Evolutionary conservation across 1,140 invertebrate genomes (phyloP), one percentile per base, ranked within the genome.

Genomic region (Acromyrmex charruanus): DNA sequence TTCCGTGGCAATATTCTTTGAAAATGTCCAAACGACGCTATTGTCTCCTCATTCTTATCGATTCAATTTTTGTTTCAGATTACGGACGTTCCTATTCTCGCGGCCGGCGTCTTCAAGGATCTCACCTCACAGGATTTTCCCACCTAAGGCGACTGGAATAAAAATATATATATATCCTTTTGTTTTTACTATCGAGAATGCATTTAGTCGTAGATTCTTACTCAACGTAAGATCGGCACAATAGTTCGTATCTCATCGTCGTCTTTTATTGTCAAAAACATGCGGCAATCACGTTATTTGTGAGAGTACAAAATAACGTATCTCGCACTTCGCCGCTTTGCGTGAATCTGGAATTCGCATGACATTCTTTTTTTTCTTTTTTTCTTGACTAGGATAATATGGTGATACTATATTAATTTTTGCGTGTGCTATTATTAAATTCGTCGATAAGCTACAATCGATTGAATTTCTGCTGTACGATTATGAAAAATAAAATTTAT

Each of bases 171-270:
- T 74, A 74, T 84, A 31, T 51, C 65, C 61, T 44, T 68, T 88
- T 55, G 6, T 58, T 68, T 89, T 55, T 66, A 85, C 25, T 87
- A n/a, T 87, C 65, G 68, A 74, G 53, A 71, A 88, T 77, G 92
- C 90, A 92, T 92, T 92, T 92, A 91, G 69, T 58, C 58, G 65
- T 79, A 85, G 58, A 59, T 86, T 49, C 39, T 88, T 59, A 86
- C 21, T 55, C 55, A 75, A 65, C 0, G 44, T 90, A 89, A 87
- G 66, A 80, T 87, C 31, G 74, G 35, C 53, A 66, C 59, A 82
- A 69, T 81, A 90, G 39, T 9, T 90, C 31, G 63, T 79, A 63
- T 44, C 65, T n/a, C 58, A 21, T 51, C 51, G 35, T 77, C 9
- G 25, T 85, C 74, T 77, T 85, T 39, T 39, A 39, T 66, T 44